Conservation (phyloP, 2,113 vertebrate genomes). For the Osmerus eperlanus region DNA sequence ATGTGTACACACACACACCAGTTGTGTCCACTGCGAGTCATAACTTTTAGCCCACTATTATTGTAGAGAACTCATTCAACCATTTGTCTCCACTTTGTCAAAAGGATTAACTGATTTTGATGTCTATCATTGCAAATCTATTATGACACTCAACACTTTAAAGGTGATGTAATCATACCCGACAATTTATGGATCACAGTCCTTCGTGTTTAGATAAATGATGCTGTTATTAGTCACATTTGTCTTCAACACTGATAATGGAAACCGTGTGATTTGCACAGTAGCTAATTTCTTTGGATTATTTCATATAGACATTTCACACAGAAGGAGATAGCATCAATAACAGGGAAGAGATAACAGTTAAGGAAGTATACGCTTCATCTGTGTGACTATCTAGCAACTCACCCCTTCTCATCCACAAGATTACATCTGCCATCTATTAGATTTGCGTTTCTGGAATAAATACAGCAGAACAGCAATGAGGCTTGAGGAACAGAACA, state of each 20-base stretch:
- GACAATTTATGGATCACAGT: conserved; percentile 56
- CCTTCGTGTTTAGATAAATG: conserved; percentile 56
- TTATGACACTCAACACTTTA: conserved; percentile 45
- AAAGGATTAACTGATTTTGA: conserved; percentile 37
- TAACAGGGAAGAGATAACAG: conserved; percentile 25
- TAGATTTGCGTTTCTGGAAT: conserved; percentile 19
- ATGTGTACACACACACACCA: neutral
- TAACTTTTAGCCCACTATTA: conserved; percentile 16
- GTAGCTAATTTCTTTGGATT: neutral
- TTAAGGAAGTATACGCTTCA: conserved; percentile 32
- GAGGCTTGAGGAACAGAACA: too few species aligned
- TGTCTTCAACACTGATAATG: conserved; percentile 34
- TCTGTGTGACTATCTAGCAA: conserved; percentile 18
- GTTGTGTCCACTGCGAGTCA: too few species aligned
- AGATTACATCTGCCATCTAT: conserved; percentile 40
- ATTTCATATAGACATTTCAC: too few species aligned
- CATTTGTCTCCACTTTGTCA: conserved; percentile 43
- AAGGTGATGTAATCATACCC: conserved; percentile 51
- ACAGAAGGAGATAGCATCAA: conserved; percentile 22
- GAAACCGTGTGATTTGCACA: conserved; percentile 30
- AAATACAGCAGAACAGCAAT: too few species aligned
- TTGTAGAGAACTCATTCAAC: conserved; percentile 31
- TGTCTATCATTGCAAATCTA: conserved; percentile 40
- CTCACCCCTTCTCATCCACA: conserved; percentile 23
- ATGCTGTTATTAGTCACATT: conserved; percentile 53